Evolutionary conservation across 2,797 vertebrate species (phyloP), one percentile per base, ranked within the genome.

Genomic region (Labeo calbasu): DNA sequence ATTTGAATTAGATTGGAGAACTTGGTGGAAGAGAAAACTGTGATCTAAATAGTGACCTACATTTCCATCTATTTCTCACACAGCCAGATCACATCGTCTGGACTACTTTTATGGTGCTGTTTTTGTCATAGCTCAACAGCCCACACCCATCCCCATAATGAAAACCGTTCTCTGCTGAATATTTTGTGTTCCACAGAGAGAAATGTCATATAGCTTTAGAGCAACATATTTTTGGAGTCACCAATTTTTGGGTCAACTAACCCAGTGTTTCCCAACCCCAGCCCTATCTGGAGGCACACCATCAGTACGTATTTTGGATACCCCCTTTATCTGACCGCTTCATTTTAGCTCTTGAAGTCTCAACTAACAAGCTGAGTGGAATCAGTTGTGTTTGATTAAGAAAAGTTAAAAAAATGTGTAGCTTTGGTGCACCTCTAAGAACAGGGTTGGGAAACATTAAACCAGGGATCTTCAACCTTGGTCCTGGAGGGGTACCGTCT

Each of bases 101-200:
- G 23, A 25, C 69, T 76, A 76, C 28, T 57, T 75, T 76, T 76
- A 76, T 76, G 72, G 19, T 57, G 72, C 19, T 12, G 51, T 75
- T 75, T 55, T 40, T 55, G 51, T 75, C 28, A 55, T 36, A 75
- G 72, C 50, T 75, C 28, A 36, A 13, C 51, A 40, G 6, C 15
- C 48, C 48, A 73, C 5, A 11, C 25, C 25, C 40, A 51, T 50
- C 15, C 46, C 23, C 23, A 28, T 51, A 72, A 28, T 51, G 15
- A 72, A 5, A 72, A 72, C 14, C 0, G 0, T 28, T 53, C 71
- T 11, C 2, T 53, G 50, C 11, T 17, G 25, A 32, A 21, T 3
- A 53, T 53, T 46, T 70, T 23, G 43, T 25, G 43, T 48, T 48
- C 63, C 8, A 2, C 15, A 68, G 17, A 36, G 10, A 40, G 11